Evolutionary conservation across 2,888 invertebrate species (phyloP), one percentile per base, ranked within the genome.

Genomic region (Nomada ruficornis): DNA sequence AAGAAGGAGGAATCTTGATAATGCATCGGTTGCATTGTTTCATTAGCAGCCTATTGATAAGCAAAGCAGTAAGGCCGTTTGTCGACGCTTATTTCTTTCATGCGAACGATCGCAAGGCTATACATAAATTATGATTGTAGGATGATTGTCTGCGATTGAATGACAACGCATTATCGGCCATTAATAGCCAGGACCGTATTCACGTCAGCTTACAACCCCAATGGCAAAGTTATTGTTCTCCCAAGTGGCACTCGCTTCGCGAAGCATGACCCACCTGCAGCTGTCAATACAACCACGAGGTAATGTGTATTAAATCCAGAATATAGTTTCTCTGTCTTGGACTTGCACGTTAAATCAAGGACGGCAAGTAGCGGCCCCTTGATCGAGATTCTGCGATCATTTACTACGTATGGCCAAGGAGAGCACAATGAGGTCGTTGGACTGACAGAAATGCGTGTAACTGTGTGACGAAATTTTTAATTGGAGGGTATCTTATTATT

Each of bases 21-120:
- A 84, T 54, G 54, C 71, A 73, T 78, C 73, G 65, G 26, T 67
- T 55, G 73, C 71, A 87, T 89, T 90, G 89, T 90, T 88, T 88
- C 88, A 89, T 90, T 89, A 88, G 84, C 78, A 63, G 76, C 57
- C 86, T 82, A 90, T 88, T 89, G 89, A 89, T 68, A 75, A 82
- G 65, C 62, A 63, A 36, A 55, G 64, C 79, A 63, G 26, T 65
- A 52, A 68, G 42, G 23, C n/a, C 50, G 72, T 57, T 59, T 23
- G 26, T 9, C 57, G 42, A 60, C 54, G 78, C 80, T 54, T 63
- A 70, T 79, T 73, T 76, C 71, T 72, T 63, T 54, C 52, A 36
- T 5, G 9, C 26, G 57, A 50, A 52, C 54, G 60, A 55, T 57
- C 68, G 77, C 71, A 81, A 83, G 76, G 74, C 69, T 20, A 50